Evolutionary conservation across 2,888 invertebrate genomes (phyloP), one percentile per base, ranked within the genome.

Genomic region (Cryptosula pallasiana): DNA sequence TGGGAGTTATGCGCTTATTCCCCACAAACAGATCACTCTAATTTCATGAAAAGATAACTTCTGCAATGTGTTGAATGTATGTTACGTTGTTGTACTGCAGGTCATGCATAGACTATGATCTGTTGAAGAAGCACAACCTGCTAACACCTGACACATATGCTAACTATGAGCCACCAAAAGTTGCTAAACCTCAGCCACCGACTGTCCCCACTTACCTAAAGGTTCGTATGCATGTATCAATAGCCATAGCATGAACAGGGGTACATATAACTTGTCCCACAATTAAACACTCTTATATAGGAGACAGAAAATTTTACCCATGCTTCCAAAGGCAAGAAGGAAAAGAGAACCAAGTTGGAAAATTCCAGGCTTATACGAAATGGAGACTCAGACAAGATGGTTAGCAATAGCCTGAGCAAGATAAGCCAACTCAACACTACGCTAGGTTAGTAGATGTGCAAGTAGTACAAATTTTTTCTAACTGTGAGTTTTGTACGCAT

Each of bases 71-170:
- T n/a, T n/a, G n/a, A n/a, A n/a, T n/a, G n/a, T n/a, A n/a, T n/a
- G n/a, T n/a, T n/a, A n/a, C n/a, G n/a, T n/a, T n/a, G n/a, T 45
- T 45, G 20, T 57, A 13, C 5, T n/a, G 5, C 76, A 77, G 79
- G 32, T 79, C 80, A 3, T 83, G 81, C 74, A 77, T 84, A 69
- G 83, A 84, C 74, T 79, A 77, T 2, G 77, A 77, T 29, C 74
- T 84, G 58, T 73, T 84, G 69, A 76, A 77, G 74, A 78, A 78
- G 32, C 79, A 83, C 72, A 77, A 80, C 71, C 76, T 84, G 45
- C 74, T 84, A 35, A 80, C 81, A 32, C 84, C 84, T 16, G 79
- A 80, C 55, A 83, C 83, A 73, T 83, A 82, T 75, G 75, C 79
- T 32, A 78, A 78, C 16, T 77, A 77, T 25, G 79, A 81, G 35